Percentiles rank a stretch among this genome's conserved stretches.
These are phyloP conservation scores for Macaria liturata DNA, from an alignment of 2,888 invertebrate genomes.

Conservation along the genomic window DNA sequence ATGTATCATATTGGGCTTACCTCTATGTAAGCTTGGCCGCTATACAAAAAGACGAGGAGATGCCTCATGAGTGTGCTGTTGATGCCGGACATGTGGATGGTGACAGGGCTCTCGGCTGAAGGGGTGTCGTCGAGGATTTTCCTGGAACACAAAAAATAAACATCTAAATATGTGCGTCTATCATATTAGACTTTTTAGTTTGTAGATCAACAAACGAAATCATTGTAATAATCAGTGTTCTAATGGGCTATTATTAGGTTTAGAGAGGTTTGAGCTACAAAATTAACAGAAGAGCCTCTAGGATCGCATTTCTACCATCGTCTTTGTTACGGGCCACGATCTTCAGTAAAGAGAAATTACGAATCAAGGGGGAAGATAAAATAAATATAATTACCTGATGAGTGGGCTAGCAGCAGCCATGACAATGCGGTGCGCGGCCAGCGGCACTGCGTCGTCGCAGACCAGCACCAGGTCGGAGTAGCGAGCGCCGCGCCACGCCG, in stretches of 20 bases:
- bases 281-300: too few species aligned
- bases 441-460: conserved; percentile 92
- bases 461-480: conserved; percentile 94
- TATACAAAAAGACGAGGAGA: conserved; percentile 92
- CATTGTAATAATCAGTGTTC: too few species aligned
- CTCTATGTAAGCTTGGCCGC: conserved; percentile 92
- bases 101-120: conserved; percentile 87
- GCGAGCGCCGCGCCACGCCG: conserved; percentile 93
- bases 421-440: conserved; percentile 92
- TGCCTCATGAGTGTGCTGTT: conserved; percentile 91
- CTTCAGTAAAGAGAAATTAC: too few species aligned
- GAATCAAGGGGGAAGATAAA: too few species aligned
- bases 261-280: too few species aligned
- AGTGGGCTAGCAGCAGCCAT: conserved; percentile 94
- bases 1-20: conserved; percentile 63
- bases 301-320: too few species aligned
- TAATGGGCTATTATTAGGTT: too few species aligned
- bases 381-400: conserved; percentile 82
- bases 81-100: conserved; percentile 93
- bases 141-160: conserved; percentile 57
- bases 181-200: too few species aligned
- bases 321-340: too few species aligned
- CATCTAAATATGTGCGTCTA: too few species aligned
- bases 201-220: too few species aligned
- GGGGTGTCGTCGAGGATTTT: conserved; percentile 89